phyloP scores from a whole-genome alignment of 2,888 invertebrate species.

The Dynastes maya region DNA sequence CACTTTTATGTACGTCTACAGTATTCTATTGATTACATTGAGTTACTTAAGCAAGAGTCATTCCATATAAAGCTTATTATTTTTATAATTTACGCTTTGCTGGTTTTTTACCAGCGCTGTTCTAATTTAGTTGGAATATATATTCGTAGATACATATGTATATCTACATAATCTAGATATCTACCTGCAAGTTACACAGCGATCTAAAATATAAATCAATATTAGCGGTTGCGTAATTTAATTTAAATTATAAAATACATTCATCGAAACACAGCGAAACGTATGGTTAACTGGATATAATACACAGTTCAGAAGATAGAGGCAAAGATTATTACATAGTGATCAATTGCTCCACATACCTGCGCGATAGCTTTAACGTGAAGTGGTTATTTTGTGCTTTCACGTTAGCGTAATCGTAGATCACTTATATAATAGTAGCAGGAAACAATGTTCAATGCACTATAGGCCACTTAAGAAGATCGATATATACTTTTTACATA shows the following conservation, averaged over 20 bases:
- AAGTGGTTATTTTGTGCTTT: conserved; percentile 33
- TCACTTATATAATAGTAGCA: conserved; percentile 21
- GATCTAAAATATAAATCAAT: conserved; percentile 28
- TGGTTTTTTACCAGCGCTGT: no score
- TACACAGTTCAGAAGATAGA: conserved; percentile 13
- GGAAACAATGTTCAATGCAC: conserved; percentile 21
- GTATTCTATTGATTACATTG: no score
- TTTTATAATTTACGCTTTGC: no score
- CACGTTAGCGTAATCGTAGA: conserved; percentile 27
- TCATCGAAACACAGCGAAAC: conserved; percentile 22
- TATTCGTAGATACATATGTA: neutral
- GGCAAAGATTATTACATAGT: conserved; percentile 15
- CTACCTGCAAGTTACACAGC: neutral
- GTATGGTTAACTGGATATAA: conserved; percentile 25
- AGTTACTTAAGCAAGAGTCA: no score
- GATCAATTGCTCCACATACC: conserved; percentile 32
- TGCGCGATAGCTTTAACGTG: conserved; percentile 25
- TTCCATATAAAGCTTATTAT: no score
- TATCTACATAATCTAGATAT: neutral
- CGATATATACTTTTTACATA: conserved; percentile 26
- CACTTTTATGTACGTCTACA: no score
- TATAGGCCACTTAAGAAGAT: neutral
- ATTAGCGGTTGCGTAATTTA: conserved; percentile 34
- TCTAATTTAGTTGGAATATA: no score
- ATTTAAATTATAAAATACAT: conserved; percentile 35